Percentiles rank a stretch among this genome's conserved stretches.
These are phyloP conservation scores for Cnemophilus loriae DNA, from an alignment of 2,113 vertebrate species.

Conservation along the genomic window DNA sequence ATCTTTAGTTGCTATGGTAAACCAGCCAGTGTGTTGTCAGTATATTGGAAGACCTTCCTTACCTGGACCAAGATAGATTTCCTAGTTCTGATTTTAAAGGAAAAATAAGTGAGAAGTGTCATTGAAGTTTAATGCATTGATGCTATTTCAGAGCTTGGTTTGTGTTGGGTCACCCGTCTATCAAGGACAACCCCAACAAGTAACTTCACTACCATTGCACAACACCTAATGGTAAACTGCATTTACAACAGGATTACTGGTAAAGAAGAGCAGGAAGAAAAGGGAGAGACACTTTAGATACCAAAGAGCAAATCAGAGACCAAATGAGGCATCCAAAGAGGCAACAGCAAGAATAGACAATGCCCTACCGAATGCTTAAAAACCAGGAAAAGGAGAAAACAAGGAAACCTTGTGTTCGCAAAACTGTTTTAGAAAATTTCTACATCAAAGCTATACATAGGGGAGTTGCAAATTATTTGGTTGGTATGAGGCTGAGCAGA, in stretches of 20 bases:
- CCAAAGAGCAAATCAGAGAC: background rate
- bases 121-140: background rate
- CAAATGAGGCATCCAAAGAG: background rate
- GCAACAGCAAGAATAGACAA: background rate
- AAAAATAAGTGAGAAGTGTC: background rate
- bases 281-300: background rate
- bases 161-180: background rate
- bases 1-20: background rate
- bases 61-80: background rate
- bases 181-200: background rate
- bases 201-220: background rate
- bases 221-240: background rate
- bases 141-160: background rate
- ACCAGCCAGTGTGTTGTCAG: background rate
- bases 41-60: background rate
- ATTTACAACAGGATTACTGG: background rate
- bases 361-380: background rate
- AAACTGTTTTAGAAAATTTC: background rate
- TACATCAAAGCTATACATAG: background rate
- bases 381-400: background rate
- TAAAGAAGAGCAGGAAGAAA: background rate
- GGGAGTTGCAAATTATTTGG: accelerated
- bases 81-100: background rate
- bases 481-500: background rate
- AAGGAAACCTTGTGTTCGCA: background rate